Conservation (phyloP, 2,888 invertebrate species). For the Frankliniella intonsa region DNA sequence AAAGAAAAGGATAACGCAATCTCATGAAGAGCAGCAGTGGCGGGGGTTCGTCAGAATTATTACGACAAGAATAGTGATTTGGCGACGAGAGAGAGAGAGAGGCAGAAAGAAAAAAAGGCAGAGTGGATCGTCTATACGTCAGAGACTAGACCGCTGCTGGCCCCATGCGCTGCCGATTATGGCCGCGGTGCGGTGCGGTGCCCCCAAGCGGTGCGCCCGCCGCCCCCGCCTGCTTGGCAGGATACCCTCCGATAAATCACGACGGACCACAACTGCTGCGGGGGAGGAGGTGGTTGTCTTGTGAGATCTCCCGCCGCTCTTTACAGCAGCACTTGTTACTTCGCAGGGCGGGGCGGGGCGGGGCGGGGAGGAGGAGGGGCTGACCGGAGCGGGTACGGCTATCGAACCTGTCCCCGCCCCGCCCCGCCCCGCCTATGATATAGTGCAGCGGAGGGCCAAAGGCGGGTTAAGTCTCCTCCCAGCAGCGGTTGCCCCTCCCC, state of each 20-base stretch:
- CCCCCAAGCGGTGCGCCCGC: not conserved
- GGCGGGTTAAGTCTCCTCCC: not conserved
- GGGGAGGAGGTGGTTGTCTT: not conserved
- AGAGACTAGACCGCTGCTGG: not conserved
- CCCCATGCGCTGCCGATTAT: too few species aligned
- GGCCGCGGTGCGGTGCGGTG: too few species aligned
- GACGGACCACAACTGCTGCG: not conserved
- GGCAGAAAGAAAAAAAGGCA: not conserved
- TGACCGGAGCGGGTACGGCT: not conserved
- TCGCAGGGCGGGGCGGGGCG: not conserved
- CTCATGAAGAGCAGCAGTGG: too few species aligned
- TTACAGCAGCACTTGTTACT: conserved; percentile 5
- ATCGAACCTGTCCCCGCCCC: not conserved
- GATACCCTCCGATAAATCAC: not conserved
- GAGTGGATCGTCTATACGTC: not conserved
- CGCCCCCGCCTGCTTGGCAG: not conserved
- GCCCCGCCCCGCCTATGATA: not conserved
- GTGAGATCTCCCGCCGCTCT: not conserved
- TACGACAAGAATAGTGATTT: too few species aligned
- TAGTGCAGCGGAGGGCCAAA: not conserved
- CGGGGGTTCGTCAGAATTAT: too few species aligned
- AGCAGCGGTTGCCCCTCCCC: too few species aligned
- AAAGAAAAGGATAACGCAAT: too few species aligned
- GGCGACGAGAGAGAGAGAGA: not conserved
- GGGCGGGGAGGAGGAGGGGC: not conserved